Conservation (phyloP, 1,140 invertebrate genomes). For the Oedothorax gibbosus region DNA sequence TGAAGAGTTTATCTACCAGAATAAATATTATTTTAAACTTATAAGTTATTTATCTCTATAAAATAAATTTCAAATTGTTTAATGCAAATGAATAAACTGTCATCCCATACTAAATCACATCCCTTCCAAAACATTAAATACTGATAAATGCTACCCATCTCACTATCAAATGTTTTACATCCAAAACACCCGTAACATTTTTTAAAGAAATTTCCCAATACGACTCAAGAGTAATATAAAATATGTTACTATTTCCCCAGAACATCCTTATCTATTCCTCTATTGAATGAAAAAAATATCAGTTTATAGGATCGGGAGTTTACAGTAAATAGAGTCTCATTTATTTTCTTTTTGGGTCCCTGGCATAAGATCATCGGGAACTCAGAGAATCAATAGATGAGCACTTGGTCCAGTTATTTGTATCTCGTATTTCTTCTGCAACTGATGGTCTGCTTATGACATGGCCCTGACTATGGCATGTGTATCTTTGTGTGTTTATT, state of each 20-base stretch:
- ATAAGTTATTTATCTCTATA: too few species aligned
- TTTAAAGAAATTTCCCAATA: too few species aligned
- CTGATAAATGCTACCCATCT: too few species aligned
- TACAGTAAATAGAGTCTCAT: slow-evolving; percentile 3
- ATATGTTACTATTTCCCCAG: slow-evolving; percentile 9
- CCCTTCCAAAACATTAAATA: too few species aligned
- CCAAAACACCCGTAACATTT: too few species aligned
- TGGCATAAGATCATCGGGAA: slow-evolving; percentile 11
- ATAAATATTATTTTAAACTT: too few species aligned
- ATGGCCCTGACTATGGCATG: background rate
- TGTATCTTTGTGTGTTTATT: too few species aligned
- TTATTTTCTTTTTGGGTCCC: slow-evolving; percentile 22
- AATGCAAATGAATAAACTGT: too few species aligned
- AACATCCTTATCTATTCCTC: background rate
- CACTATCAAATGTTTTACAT: too few species aligned
- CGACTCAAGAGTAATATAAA: slow-evolving; percentile 6
- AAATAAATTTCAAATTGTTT: too few species aligned
- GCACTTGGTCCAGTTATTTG: slow-evolving; percentile 28
- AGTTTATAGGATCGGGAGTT: slow-evolving; percentile 4
- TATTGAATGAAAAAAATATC: background rate
- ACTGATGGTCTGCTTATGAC: slow-evolving; percentile 18
- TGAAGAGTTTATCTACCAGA: too few species aligned
- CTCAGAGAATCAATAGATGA: slow-evolving; percentile 4
- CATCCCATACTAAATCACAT: too few species aligned
- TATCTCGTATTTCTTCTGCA: slow-evolving; percentile 10